These are phyloP conservation scores for Mechanitis messenoides DNA, from an alignment of 2,888 invertebrate species.

Conservation along the genomic window DNA sequence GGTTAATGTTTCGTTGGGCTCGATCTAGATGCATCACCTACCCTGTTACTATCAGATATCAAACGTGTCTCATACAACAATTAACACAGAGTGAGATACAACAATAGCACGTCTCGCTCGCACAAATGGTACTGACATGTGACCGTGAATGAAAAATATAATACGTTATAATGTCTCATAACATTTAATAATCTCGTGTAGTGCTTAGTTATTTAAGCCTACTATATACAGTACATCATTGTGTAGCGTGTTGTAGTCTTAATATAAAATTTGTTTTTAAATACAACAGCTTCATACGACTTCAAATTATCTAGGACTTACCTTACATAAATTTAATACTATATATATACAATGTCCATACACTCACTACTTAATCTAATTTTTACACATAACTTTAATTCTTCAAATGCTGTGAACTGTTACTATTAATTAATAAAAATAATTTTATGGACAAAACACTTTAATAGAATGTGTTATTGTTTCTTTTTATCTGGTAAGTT, in stretches of 20 bases:
- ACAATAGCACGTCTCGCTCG: conserved; percentile 44
- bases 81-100: conserved; percentile 42
- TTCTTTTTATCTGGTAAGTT: no score
- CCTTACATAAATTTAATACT: conserved; percentile 3
- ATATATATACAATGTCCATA: neutral
- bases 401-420: no score
- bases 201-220: no score
- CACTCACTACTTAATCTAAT: neutral
- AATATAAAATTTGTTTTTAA: neutral
- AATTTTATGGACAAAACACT: no score
- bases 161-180: neutral
- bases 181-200: no score
- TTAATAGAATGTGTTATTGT: no score
- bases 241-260: neutral
- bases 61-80: conserved; percentile 37
- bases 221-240: no score
- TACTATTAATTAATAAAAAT: no score
- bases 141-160: conserved; percentile 7
- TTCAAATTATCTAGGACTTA: neutral
- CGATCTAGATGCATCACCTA: conserved; percentile 59
- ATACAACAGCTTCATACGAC: neutral
- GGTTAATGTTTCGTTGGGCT: conserved; percentile 57
- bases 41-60: conserved; percentile 59
- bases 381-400: no score
- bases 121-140: conserved; percentile 1